These are phyloP conservation scores for Sphenopsis melanotis DNA, from an alignment of 2,797 vertebrate species.

Conservation along the genomic window DNA sequence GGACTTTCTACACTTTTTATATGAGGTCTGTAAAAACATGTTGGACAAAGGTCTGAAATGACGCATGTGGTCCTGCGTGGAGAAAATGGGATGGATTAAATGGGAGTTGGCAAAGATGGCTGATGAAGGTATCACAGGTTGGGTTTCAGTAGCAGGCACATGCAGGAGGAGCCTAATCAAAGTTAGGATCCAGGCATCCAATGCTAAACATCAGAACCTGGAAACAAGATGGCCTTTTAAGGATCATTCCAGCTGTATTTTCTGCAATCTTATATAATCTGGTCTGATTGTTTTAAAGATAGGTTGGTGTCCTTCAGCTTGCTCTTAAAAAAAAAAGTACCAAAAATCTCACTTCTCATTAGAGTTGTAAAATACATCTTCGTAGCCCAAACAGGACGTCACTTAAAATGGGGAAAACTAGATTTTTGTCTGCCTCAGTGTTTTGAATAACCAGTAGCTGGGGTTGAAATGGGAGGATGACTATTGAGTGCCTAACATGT, in stretches of 20 bases:
- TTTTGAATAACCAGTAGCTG: background rate
- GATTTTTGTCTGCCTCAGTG: background rate
- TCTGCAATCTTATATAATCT: background rate
- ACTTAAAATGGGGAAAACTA: background rate
- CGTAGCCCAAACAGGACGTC: background rate
- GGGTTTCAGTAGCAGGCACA: background rate
- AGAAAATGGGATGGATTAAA: background rate
- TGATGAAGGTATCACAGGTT: background rate
- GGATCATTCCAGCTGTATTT: background rate
- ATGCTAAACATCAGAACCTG: background rate
- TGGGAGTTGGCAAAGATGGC: conserved; percentile 20
- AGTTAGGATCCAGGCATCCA: background rate
- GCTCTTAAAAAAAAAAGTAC: background rate
- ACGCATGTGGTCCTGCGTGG: background rate
- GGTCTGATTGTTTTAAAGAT: background rate
- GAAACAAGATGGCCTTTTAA: background rate
- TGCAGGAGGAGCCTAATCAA: background rate
- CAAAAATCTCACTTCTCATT: background rate
- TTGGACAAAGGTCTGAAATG: background rate
- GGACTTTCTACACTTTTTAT: background rate
- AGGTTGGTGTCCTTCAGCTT: background rate
- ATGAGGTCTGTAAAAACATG: background rate
- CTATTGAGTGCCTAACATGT: background rate
- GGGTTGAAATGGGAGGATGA: background rate
- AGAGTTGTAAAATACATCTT: background rate